Percentiles rank a stretch among this genome's conserved stretches.
These are phyloP conservation scores for Hycleus cichorii DNA, from an alignment of 1,140 invertebrate species.

Conservation along the genomic window DNA sequence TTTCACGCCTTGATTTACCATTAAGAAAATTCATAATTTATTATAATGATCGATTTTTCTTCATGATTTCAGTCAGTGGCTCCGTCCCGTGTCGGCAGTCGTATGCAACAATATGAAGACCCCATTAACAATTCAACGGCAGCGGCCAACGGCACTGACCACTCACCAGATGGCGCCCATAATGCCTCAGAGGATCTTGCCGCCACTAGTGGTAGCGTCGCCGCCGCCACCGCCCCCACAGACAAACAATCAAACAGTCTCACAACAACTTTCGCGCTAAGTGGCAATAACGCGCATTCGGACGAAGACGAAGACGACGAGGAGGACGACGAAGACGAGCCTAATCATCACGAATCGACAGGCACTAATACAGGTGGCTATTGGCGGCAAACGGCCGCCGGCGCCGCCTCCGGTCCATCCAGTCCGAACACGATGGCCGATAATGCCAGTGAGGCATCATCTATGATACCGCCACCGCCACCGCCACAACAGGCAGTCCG, in stretches of 20 bases:
- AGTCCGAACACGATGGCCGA: constrained; percentile 44
- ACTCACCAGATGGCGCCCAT: constrained; percentile 40
- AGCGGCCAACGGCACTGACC: constrained; percentile 34
- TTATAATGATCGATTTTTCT: background rate
- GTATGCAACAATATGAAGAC: constrained; percentile 38
- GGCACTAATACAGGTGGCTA: constrained; percentile 43
- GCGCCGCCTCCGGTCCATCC: constrained; percentile 47
- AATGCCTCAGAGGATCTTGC: constrained; percentile 25
- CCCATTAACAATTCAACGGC: constrained; percentile 35
- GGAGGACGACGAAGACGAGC: constrained; percentile 39
- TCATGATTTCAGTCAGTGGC: constrained; percentile 28
- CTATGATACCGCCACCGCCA: constrained; percentile 41
- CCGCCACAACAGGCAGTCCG: constrained; percentile 12
- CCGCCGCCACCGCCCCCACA: constrained; percentile 19
- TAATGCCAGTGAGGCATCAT: constrained; percentile 46
- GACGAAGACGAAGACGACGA: constrained; percentile 29
- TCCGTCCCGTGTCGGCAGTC: constrained; percentile 35
- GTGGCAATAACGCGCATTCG: constrained; percentile 25
- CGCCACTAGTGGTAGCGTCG: constrained; percentile 27
- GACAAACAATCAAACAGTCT: constrained; percentile 24
- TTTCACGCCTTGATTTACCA: too few species aligned
- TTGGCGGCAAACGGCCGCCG: constrained; percentile 47
- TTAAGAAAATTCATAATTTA: too few species aligned
- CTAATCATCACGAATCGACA: constrained; percentile 5
- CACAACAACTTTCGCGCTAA: constrained; percentile 18